Evolutionary conservation across 2,888 invertebrate species (phyloP), one percentile per base, ranked within the genome.

Genomic region (Listrodromus nycthemerus): DNA sequence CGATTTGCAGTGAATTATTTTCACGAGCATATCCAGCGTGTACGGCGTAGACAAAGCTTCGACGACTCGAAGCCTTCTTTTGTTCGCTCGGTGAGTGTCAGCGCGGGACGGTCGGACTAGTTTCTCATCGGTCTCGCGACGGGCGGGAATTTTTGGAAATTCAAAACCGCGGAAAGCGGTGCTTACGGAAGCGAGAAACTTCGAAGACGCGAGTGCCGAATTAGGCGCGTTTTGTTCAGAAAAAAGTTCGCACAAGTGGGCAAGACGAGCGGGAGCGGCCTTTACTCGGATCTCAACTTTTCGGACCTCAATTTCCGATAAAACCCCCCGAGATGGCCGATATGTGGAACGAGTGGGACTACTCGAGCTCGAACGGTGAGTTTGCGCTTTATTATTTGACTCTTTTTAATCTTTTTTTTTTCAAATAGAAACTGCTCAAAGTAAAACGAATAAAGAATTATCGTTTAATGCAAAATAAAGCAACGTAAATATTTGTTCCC

Each of bases 281-380:
- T 91, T 45, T 92, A 91, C 92, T 93, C 91, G 92, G 92, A 93
- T 91, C 91, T 91, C 70, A 92, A 91, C 87, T 93, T 91, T 86
- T 85, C 91, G 88, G 92, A 92, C 84, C 89, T 93, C 84, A 92
- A 92, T 91, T 91, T 91, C 85, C 88, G 87, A 82, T 91, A 89
- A 87, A 79, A 66, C 66, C 88, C 85, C 86, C 88, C 88, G 87
- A 85, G 83, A 93, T 93, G 92, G 89, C 89, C 85, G 91, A 89
- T 87, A 94, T 94, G 94, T 94, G 94, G 88, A 94, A 94, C 88
- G 95, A 94, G 82, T 95, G 95, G 95, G 95, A 95, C 93, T 95
- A 95, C 93, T 94, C 95, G 88, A 93, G 94, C 89, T 94, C 94
- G 87, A 95, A 95, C 92, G 95, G 95, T 95, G 91, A 95, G 95